Base-by-base conservation (phyloP, 1,140 invertebrate genomes). In the Nephotettix cincticeps region DNA sequence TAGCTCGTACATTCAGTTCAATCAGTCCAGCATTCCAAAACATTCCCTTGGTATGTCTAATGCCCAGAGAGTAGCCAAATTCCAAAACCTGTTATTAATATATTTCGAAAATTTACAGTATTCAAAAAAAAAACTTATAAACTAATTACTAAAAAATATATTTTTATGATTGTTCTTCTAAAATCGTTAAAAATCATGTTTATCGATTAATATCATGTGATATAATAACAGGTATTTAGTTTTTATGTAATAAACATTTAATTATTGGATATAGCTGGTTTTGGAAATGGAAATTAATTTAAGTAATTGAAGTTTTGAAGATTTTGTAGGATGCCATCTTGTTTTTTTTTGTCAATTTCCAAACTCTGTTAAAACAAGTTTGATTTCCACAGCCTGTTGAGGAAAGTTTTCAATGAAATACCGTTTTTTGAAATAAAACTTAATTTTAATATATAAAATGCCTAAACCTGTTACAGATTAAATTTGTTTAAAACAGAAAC, bases 401-500 rank as follows among this genome's bases (percentile, higher is more conserved):
- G 40, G 64, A 66, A 29, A 64, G 64, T 28, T 19, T 66, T 66
- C 64, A 66, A 66, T 66, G 14, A 66, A 66, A 66, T 66, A 66
- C 28, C 64, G 28, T 66, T 3, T 4, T 66, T 66, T 66, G n/a
- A 6, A 66, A 40, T 66, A 19, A 25, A 40, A 40, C 23, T 29
- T 29, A 29, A 29, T 29, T 64, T 29, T 11, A 64, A 21, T n/a
- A 63, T 63, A 63, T 28, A 27, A 28, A 43, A 43, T n/a, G n/a
- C n/a, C n/a, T n/a, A 36, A 11, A 32, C 58, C 17, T 36, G 32
- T 63, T 3, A 63, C 28, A 63, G 58, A n/a, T n/a, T n/a, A n/a
- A n/a, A n/a, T n/a, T n/a, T n/a, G n/a, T n/a, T n/a, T n/a, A n/a
- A n/a, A n/a, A n/a, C n/a, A n/a, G n/a, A n/a, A n/a, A n/a, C n/a